Evolutionary conservation across 2,113 vertebrate species (phyloP), one percentile per base, ranked within the genome.

Genomic region (Illadopsis cleaveri): DNA sequence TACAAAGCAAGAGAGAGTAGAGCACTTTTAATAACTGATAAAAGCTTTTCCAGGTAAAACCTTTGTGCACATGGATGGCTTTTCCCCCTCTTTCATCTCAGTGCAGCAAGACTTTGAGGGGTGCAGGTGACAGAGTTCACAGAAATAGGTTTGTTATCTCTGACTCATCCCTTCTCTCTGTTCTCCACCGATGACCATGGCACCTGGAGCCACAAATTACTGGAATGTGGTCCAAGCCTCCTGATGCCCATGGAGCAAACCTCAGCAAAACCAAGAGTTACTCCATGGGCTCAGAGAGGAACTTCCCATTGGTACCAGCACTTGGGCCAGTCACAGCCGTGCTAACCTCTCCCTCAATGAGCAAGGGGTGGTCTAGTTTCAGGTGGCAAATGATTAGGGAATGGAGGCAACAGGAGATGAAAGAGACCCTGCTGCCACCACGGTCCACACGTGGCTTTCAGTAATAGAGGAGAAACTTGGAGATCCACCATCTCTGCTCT

Each of bases 361-460:
- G 91, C n/a, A 80, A 83, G 16, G 25, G 60, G 40, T 7, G 2
- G 18, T 51, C 35, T 25, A 37, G 35, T 72, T 89, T 85, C 72
- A 83, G 50, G 76, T 35, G 88, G 51, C 50, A 93, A 76, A 90
- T 83, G 22, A 89, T 79, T 42, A 86, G 75, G 88, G 81, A 77
- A 83, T 19, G 69, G 84, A 95, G 77, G 93, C 54, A 93, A 93
- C 40, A 68, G 76, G 78, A 90, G 80, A 81, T 25, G 82, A 97
- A 98, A 97, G 86, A 95, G 84, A 96, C 47, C 68, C 96, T 37
- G 2, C 45, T 10, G 7, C 9, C 75, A 77, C 24, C 62, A 56
- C 30, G 7, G 85, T 88, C 96, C 78, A 96, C 95, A 93, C 11
- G 1, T 18, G 77, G 85, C 61, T 95, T 96, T 96, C 91, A 95